phyloP scores from a whole-genome alignment of 2,797 vertebrate genomes.

The Epinephelus awoara region DNA sequence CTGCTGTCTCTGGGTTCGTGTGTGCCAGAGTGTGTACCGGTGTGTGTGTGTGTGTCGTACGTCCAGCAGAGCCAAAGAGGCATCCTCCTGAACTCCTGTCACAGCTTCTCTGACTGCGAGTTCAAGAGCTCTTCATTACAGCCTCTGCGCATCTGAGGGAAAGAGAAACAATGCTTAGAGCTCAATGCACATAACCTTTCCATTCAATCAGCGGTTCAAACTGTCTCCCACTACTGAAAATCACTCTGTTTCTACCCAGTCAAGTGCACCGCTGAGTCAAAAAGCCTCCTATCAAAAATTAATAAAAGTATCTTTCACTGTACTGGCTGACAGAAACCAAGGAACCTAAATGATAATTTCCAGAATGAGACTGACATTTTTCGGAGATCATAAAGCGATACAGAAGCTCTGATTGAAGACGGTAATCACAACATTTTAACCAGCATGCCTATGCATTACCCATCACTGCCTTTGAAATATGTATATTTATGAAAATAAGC shows the following conservation, averaged over 20 bases:
- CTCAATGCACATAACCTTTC: constrained; percentile 85
- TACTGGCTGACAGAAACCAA: constrained; percentile 26
- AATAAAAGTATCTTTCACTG: constrained; percentile 66
- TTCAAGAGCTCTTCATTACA: constrained; percentile 93
- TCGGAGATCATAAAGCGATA: constrained; percentile 25
- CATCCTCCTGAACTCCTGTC: constrained; percentile 89
- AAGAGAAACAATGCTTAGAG: constrained; percentile 83
- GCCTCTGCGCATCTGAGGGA: constrained; percentile 80
- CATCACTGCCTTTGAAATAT: constrained; percentile 53
- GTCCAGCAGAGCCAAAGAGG: constrained; percentile 75
- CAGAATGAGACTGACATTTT: constrained; percentile 16
- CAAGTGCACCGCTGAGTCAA: constrained; percentile 73
- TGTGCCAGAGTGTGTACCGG: constrained; percentile 28
- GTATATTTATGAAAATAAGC: constrained; percentile 66
- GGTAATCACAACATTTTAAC: constrained; percentile 47
- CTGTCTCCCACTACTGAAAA: constrained; percentile 78
- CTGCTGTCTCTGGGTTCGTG: constrained; percentile 8
- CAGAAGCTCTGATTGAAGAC: constrained; percentile 37
- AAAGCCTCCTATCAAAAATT: constrained; percentile 74
- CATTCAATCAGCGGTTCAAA: constrained; percentile 86
- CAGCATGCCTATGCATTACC: constrained; percentile 50
- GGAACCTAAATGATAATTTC: constrained; percentile 32
- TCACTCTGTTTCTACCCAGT: constrained; percentile 76
- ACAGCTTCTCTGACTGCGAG: constrained; percentile 86
- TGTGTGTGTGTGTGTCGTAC: constrained; percentile 55